Conservation (phyloP, 2,888 invertebrate genomes). For the Pammene aurita region DNA sequence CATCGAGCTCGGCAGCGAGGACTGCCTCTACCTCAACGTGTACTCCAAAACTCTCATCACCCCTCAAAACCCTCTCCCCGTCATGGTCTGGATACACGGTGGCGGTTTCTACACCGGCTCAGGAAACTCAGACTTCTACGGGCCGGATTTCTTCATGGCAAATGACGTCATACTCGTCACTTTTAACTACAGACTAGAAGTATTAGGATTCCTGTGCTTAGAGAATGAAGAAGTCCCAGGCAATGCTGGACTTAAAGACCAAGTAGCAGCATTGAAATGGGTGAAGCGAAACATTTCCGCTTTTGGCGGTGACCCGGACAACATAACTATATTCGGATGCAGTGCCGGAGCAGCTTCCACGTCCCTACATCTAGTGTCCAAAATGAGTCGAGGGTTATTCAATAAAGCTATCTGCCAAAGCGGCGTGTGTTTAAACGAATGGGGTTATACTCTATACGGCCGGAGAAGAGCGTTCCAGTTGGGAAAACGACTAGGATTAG, state of each 20-base stretch:
- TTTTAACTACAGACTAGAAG: slow-evolving; percentile 78
- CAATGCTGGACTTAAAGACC: slow-evolving; percentile 79
- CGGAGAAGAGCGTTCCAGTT: slow-evolving; percentile 72
- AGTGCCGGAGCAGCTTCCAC: slow-evolving; percentile 74
- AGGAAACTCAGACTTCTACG: slow-evolving; percentile 76
- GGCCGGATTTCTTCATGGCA: slow-evolving; percentile 76
- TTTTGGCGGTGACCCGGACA: slow-evolving; percentile 73
- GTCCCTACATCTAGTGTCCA: slow-evolving; percentile 71
- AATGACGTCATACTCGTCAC: slow-evolving; percentile 75
- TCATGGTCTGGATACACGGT: slow-evolving; percentile 80
- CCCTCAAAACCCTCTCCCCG: slow-evolving; percentile 57
- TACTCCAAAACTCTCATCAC: slow-evolving; percentile 73
- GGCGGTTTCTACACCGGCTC: slow-evolving; percentile 80
- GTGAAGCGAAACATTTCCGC: slow-evolving; percentile 70
- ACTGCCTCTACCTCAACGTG: slow-evolving; percentile 88
- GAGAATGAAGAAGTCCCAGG: slow-evolving; percentile 76
- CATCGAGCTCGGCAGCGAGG: slow-evolving; percentile 82
- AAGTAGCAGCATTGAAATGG: slow-evolving; percentile 78
- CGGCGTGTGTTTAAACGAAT: slow-evolving; percentile 75
- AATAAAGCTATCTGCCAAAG: slow-evolving; percentile 80
- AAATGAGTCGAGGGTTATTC: slow-evolving; percentile 73
- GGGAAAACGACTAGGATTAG: slow-evolving; percentile 69
- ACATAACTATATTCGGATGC: slow-evolving; percentile 77
- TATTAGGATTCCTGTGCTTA: slow-evolving; percentile 75
- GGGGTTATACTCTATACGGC: slow-evolving; percentile 69